Conservation (phyloP, 2,888 invertebrate species). For the Scrobipalpa costella region DNA sequence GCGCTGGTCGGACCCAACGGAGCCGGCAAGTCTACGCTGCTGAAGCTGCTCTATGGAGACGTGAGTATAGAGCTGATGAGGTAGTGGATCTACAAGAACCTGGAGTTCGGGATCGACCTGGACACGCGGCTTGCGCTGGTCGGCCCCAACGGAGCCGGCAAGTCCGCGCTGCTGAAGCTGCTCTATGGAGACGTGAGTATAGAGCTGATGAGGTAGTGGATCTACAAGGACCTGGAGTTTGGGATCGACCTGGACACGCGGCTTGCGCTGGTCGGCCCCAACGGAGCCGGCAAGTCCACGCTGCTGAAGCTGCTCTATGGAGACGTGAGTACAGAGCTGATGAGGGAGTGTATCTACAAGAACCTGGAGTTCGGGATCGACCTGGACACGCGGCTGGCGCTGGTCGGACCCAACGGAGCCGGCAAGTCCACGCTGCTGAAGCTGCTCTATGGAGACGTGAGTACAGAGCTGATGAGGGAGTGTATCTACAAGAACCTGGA, state of each 20-base stretch:
- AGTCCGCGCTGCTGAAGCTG: slow-evolving; percentile 97
- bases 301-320: slow-evolving; percentile 96
- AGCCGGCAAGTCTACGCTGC: slow-evolving; percentile 98
- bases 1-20: slow-evolving; percentile 99
- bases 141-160: slow-evolving; percentile 99
- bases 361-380: slow-evolving; percentile 99
- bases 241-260: slow-evolving; percentile 99
- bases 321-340: slow-evolving; percentile 89
- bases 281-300: slow-evolving; percentile 99
- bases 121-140: slow-evolving; percentile 97
- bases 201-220: slow-evolving; percentile 91
- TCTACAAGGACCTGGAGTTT: slow-evolving; percentile 98
- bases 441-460: slow-evolving; percentile 95
- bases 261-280: slow-evolving; percentile 97
- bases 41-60: slow-evolving; percentile 97
- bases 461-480: no score
- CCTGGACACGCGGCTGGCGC: slow-evolving; percentile 95
- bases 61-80: slow-evolving; percentile 85
- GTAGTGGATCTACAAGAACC: slow-evolving; percentile 96
- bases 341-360: slow-evolving; percentile 96
- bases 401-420: slow-evolving; percentile 99
- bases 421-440: slow-evolving; percentile 99
- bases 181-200: slow-evolving; percentile 93
- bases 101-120: slow-evolving; percentile 99
- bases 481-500: slow-evolving; percentile 98